phyloP scores from a whole-genome alignment of 2,888 invertebrate genomes.

The Colostygia pectinataria region DNA sequence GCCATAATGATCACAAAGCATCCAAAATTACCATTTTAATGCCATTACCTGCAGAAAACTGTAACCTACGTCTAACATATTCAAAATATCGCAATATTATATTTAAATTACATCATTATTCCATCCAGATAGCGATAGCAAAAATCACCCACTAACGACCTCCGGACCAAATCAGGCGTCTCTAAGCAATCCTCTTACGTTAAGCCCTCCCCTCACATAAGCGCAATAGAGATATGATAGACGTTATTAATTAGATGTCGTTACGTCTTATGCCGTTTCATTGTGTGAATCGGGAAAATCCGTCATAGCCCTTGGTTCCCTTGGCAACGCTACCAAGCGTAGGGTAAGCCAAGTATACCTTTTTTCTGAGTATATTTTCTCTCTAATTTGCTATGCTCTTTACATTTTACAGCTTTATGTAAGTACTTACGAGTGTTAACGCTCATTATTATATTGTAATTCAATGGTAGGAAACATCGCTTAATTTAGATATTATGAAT shows the following conservation, averaged over 20 bases:
- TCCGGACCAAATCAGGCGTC: slow-evolving; percentile 73
- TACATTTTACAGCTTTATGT: too few relatives aligned
- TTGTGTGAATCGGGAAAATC: slow-evolving; percentile 69
- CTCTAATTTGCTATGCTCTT: too few relatives aligned
- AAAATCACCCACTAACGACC: slow-evolving; percentile 66
- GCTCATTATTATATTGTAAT: too few relatives aligned
- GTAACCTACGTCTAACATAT: too few relatives aligned
- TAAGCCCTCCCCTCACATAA: slow-evolving; percentile 66
- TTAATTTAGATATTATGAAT: too few relatives aligned
- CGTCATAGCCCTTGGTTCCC: slow-evolving; percentile 55
- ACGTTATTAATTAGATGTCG: slow-evolving; percentile 81
- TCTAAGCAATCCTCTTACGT: slow-evolving; percentile 76
- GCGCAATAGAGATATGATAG: slow-evolving; percentile 81
- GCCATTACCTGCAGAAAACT: too few relatives aligned
- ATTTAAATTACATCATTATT: slow-evolving; percentile 15
- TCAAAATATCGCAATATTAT: too few relatives aligned
- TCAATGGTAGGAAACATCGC: too few relatives aligned
- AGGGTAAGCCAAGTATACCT: slow-evolving; percentile 4
- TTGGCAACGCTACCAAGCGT: slow-evolving; percentile 38
- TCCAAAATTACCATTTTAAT: too few relatives aligned
- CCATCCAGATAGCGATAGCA: slow-evolving; percentile 44
- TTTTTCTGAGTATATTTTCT: too few relatives aligned
- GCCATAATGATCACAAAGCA: too few relatives aligned
- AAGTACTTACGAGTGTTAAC: too few relatives aligned
- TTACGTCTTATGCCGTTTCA: slow-evolving; percentile 78